A percentile compares a stretch with the other conserved stretches of the same genome.
phyloP scores from a whole-genome alignment of 2,113 vertebrate species.

The Spea bombifrons region DNA sequence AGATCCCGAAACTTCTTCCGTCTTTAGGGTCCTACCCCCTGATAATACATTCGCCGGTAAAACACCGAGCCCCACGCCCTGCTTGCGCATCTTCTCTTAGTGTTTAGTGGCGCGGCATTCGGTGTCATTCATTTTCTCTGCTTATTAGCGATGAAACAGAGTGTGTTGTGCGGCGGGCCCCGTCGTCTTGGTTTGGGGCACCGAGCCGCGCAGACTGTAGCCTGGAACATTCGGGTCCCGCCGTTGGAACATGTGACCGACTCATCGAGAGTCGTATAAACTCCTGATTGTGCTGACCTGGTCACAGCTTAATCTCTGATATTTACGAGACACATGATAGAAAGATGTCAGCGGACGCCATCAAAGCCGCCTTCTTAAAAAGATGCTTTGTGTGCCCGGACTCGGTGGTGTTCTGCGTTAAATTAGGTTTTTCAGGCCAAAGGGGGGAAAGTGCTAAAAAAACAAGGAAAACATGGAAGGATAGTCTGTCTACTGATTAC shows the following conservation, averaged over 20 bases:
- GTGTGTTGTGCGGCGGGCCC: too few species aligned
- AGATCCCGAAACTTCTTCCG: too few species aligned
- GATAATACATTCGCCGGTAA: too few species aligned
- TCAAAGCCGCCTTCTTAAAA: constrained; percentile 52
- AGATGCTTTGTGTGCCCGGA: constrained; percentile 30
- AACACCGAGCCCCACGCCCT: too few species aligned
- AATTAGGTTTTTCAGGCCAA: constrained; percentile 23
- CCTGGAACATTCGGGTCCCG: background rate
- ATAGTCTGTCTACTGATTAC: constrained; percentile 3
- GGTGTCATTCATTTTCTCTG: too few species aligned
- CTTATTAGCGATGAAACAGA: too few species aligned
- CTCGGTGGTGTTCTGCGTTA: constrained; percentile 36
- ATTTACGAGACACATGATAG: constrained; percentile 42
- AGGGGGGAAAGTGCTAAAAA: constrained; percentile 6
- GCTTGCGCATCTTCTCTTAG: too few species aligned
- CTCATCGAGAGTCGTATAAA: constrained; percentile 21
- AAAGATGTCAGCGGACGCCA: constrained; percentile 40
- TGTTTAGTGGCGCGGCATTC: too few species aligned
- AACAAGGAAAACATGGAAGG: constrained; percentile 28
- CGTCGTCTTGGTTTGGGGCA: too few species aligned
- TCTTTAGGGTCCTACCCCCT: too few species aligned
- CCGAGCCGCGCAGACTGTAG: too few species aligned
- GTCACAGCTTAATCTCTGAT: constrained; percentile 47
- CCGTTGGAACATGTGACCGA: constrained; percentile 49
- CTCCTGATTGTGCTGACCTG: constrained; percentile 44